These are phyloP conservation scores for Nyctibius grandis DNA, from an alignment of 2,797 vertebrate species.

Conservation along the genomic window DNA sequence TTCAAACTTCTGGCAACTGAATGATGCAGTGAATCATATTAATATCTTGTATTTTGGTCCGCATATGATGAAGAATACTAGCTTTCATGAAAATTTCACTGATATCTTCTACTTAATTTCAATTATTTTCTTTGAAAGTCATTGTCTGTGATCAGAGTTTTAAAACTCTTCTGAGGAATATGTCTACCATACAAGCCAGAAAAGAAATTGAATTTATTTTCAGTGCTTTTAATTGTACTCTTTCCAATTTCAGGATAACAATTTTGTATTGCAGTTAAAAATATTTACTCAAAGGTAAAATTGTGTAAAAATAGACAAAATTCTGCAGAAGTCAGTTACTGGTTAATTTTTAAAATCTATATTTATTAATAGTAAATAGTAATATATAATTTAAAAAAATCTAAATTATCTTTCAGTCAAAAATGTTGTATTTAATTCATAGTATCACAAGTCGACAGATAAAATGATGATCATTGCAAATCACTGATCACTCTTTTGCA, in stretches of 20 bases:
- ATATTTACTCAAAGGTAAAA: neutral
- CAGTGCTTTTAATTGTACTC: neutral
- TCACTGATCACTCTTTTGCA: neutral
- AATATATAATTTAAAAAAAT: neutral
- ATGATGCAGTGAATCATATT: neutral
- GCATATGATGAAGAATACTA: neutral
- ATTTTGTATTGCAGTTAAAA: neutral
- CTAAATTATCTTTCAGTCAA: neutral
- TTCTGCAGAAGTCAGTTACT: neutral
- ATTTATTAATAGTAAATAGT: neutral
- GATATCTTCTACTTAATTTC: neutral
- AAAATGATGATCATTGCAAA: neutral
- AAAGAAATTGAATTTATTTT: neutral
- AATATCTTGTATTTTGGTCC: neutral
- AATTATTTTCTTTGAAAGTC: neutral
- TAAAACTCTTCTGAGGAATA: neutral
- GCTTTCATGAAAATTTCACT: neutral
- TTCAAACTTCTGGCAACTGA: neutral
- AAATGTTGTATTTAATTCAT: neutral
- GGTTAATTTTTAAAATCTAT: neutral
- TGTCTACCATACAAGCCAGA: neutral
- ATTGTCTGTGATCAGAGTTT: neutral
- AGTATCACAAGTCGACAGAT: neutral
- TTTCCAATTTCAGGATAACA: neutral
- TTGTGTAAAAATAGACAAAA: neutral